phyloP scores from a whole-genome alignment of 2,888 invertebrate species.

The Agriopis aurantiaria region DNA sequence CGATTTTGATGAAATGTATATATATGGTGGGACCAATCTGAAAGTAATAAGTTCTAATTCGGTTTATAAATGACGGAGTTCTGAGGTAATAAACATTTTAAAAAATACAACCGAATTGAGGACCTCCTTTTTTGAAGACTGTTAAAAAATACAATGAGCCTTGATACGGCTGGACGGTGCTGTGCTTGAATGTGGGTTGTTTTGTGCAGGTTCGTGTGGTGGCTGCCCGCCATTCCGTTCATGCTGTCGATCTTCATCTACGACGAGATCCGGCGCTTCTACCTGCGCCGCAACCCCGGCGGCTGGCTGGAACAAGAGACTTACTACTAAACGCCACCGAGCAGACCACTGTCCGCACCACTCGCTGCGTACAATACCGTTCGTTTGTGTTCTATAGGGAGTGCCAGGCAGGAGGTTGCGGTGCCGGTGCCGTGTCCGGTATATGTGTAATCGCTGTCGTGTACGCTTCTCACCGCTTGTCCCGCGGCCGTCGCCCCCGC shows the following conservation, averaged over 20 bases:
- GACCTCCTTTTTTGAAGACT: too few species aligned
- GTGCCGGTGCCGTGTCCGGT: constrained; percentile 51
- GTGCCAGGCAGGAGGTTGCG: constrained; percentile 59
- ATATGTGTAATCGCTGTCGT: constrained; percentile 79
- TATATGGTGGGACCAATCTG: too few species aligned
- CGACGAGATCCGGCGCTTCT: constrained; percentile 99
- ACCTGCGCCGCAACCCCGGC: constrained; percentile 98
- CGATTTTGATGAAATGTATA: too few species aligned
- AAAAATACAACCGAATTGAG: too few species aligned
- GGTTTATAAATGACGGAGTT: too few species aligned
- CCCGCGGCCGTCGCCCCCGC: constrained; percentile 67
- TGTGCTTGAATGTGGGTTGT: not conserved
- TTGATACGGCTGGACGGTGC: too few species aligned
- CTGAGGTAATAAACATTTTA: too few species aligned
- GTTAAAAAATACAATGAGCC: too few species aligned
- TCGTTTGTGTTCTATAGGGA: constrained; percentile 80
- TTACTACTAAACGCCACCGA: constrained; percentile 92
- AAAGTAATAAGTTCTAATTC: too few species aligned
- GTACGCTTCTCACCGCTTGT: constrained; percentile 83
- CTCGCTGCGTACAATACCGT: constrained; percentile 76
- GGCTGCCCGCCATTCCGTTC: constrained; percentile 99
- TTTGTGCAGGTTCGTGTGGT: constrained; percentile 96
- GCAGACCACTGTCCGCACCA: constrained; percentile 69
- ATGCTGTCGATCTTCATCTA: constrained; percentile 99
- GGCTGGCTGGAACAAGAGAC: constrained; percentile 99